phyloP scores from a whole-genome alignment of 2,113 vertebrate genomes.

The Lipotes vexillifer region DNA sequence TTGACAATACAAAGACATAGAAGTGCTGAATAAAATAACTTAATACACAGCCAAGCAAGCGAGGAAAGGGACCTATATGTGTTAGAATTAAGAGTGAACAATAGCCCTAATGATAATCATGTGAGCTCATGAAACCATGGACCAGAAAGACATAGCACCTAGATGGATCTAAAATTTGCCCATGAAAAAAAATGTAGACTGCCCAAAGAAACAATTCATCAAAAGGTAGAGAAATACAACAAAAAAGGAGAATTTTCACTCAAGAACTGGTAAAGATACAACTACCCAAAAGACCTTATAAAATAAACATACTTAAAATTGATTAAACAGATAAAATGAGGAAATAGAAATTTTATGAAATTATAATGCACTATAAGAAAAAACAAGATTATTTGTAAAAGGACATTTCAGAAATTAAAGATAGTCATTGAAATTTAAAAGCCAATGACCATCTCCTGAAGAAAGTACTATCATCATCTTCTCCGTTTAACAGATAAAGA shows the following conservation, averaged over 20 bases:
- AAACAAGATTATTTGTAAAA: background rate
- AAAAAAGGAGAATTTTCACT: background rate
- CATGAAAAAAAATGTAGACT: background rate
- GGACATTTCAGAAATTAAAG: background rate
- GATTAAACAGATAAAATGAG: background rate
- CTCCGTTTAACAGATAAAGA: background rate
- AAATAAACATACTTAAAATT: background rate
- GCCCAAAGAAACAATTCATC: background rate
- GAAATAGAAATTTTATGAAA: background rate
- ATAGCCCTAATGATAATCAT: background rate
- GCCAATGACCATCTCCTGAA: background rate
- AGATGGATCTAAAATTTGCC: background rate
- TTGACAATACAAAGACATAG: background rate
- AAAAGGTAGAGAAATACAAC: background rate
- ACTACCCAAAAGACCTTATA: background rate
- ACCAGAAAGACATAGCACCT: background rate
- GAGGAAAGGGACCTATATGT: background rate
- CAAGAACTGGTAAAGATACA: background rate
- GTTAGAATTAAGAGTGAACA: background rate
- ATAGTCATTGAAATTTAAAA: background rate
- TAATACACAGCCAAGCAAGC: background rate
- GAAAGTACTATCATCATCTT: background rate
- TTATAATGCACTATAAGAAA: background rate
- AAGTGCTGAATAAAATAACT: background rate
- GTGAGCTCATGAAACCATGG: background rate